A percentile compares a stretch with the other conserved stretches of the same genome.
These are phyloP conservation scores for Zeugodacus cucurbitae DNA, from an alignment of 1,140 invertebrate genomes.

Conservation along the genomic window DNA sequence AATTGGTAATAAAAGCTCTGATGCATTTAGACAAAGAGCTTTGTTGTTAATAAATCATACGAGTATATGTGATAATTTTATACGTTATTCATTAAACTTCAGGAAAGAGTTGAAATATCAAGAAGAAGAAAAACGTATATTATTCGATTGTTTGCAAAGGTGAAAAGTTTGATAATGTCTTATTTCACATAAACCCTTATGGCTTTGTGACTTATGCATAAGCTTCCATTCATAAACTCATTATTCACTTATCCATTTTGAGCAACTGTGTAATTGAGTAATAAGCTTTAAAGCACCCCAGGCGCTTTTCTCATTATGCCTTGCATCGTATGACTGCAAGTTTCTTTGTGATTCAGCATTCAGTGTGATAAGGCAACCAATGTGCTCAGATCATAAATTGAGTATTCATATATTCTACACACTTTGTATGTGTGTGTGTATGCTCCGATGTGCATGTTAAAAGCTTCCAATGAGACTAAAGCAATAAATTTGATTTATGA, in stretches of 20 bases:
- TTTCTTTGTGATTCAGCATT: not conserved
- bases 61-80: too few species aligned
- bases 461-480: not conserved
- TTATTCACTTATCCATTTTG: not conserved
- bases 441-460: not conserved
- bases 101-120: too few species aligned
- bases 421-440: not conserved
- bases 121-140: too few species aligned
- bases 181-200: not conserved
- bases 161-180: too few species aligned
- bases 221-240: not conserved
- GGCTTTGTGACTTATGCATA: not conserved
- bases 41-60: too few species aligned
- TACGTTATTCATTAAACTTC: too few species aligned
- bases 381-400: not conserved
- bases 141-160: too few species aligned
- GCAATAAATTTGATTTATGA: not conserved
- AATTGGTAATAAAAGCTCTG: too few species aligned
- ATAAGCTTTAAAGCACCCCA: not conserved
- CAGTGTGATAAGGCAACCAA: not conserved
- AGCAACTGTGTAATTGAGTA: not conserved
- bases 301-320: not conserved
- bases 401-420: not conserved
- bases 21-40: too few species aligned
- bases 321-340: not conserved